Percentiles rank a stretch among this genome's conserved stretches.
These are phyloP conservation scores for Drosophila gaucha DNA, from an alignment of 2,888 invertebrate genomes.

Conservation along the genomic window DNA sequence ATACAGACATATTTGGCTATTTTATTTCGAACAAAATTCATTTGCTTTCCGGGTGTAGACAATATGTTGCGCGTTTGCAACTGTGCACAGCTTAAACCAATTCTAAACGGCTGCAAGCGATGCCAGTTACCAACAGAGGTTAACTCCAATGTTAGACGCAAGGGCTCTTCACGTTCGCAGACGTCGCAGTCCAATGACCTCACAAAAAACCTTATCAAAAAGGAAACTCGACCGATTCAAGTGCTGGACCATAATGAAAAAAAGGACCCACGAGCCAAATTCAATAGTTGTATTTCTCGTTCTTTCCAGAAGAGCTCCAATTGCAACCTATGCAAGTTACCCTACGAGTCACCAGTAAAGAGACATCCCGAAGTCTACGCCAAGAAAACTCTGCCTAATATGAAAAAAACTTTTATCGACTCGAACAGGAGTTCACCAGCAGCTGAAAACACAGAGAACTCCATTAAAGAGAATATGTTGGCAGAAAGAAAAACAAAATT, in stretches of 20 bases:
- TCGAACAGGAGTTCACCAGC: background rate
- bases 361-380: background rate
- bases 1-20: constrained; percentile 4
- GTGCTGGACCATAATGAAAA: background rate
- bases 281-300: background rate
- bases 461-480: background rate
- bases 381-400: background rate
- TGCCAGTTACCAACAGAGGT: constrained; percentile 11
- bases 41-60: background rate
- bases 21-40: constrained; percentile 30
- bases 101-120: constrained; percentile 14
- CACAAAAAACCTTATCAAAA: background rate
- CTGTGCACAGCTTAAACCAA: constrained; percentile 22
- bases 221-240: background rate
- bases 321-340: background rate
- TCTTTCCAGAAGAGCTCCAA: background rate
- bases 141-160: constrained; percentile 5
- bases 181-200: background rate
- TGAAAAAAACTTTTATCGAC: background rate
- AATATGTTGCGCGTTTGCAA: constrained; percentile 38
- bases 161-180: background rate
- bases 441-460: background rate
- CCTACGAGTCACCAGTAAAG: no score
- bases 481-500: background rate
- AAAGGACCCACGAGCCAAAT: background rate